Evolutionary conservation across 2,113 vertebrate species (phyloP), one percentile per base, ranked within the genome.

Genomic region (Suncus etruscus): DNA sequence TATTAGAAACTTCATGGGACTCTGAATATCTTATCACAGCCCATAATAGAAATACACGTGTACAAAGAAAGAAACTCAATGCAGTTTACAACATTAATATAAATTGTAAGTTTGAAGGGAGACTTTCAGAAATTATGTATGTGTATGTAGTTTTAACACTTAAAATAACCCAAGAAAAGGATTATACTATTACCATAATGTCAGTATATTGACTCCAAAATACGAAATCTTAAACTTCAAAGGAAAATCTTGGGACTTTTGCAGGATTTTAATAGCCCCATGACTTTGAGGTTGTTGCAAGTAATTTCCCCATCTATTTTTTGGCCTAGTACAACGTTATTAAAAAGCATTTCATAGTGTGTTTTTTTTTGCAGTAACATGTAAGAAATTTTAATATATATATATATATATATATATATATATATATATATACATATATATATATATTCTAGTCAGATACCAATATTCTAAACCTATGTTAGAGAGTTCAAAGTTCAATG

Each of bases 311-410:
- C 69, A 39, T 39, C 51, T 65, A 91, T 89, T 31, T 20, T 91
- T 94, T 68, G 83, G 51, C 87, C 3, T 61, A 32, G 27, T 24
- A 65, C 54, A 39, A 39, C 39, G 31, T 74, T 96, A 95, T 96
- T 91, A 91, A 95, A 95, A 90, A 95, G 91, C 39, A 95, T 95
- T 97, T 97, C 95, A 93, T 92, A 94, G 91, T 92, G 95, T 89
- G 84, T 95, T 95, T 94, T 95, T 96, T 95, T 95, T 94, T 96
- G 77, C 58, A 96, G 81, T 96, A 95, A 96, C 95, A 85, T 97
- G 72, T 96, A 97, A 87, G 90, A 94, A 91, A 95, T 90, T 96
- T 97, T 58, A 39, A 58, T 58, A 58, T 20, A 58, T 58, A 58
- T 58, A 20, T 58, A 6, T 58, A 58, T 58, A 58, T 58, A 58